Evolutionary conservation across 2,113 vertebrate genomes (phyloP).

Genomic region (Piprites chloris): DNA sequence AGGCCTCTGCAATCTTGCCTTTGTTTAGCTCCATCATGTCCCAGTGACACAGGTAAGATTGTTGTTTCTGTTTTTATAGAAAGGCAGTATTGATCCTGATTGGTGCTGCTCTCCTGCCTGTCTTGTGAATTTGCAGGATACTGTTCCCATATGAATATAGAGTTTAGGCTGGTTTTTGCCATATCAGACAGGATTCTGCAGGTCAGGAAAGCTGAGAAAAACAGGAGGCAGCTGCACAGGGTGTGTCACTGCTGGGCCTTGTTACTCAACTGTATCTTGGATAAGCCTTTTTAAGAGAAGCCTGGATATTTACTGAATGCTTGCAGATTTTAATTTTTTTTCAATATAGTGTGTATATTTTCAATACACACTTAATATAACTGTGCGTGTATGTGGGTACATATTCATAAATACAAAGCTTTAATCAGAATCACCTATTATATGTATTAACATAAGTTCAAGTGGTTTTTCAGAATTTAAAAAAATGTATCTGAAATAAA

Average conservation of each 20-base stretch:
- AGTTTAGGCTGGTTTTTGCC: background rate
- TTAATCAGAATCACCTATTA: background rate
- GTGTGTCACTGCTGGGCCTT: background rate
- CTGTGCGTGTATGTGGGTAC: background rate
- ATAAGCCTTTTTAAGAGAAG: background rate
- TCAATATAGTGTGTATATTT: too few species aligned
- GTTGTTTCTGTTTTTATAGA: background rate
- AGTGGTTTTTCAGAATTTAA: background rate
- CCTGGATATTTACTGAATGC: background rate
- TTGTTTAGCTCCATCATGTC: background rate
- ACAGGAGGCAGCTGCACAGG: background rate
- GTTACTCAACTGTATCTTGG: background rate
- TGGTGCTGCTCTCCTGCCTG: background rate
- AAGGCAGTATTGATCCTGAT: background rate
- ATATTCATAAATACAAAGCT: background rate
- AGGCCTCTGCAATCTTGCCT: background rate
- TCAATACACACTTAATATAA: background rate
- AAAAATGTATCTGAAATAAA: background rate
- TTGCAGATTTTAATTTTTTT: background rate
- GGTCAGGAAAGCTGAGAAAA: conserved; percentile 1
- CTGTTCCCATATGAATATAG: background rate
- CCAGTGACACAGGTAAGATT: background rate
- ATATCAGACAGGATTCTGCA: background rate
- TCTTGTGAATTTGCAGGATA: background rate
- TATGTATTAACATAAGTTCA: background rate